A percentile compares a stretch with the other conserved stretches of the same genome.
Evolutionary conservation across 2,797 vertebrate species (phyloP).

Genomic region (Sciaenops ocellatus): DNA sequence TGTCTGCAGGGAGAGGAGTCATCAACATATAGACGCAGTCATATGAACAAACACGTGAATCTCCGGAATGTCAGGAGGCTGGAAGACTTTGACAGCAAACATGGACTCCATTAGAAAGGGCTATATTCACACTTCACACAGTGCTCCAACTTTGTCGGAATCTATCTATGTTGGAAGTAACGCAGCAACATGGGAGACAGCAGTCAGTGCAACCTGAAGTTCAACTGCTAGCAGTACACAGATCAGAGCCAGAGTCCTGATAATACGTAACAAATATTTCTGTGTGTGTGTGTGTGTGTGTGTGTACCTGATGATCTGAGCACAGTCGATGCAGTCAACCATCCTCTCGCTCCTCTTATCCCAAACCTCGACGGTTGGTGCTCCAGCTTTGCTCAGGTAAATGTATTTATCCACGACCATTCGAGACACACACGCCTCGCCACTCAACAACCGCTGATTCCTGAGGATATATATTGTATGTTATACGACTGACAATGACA

Average conservation of each 20-base stretch:
- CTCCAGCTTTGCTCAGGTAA: slow-evolving; percentile 92
- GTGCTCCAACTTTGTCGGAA: too few relatives aligned
- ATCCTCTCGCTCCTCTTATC: slow-evolving; percentile 93
- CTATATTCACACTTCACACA: background rate
- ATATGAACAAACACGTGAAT: background rate
- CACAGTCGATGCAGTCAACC: slow-evolving; percentile 91
- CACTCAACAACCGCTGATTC: slow-evolving; percentile 81
- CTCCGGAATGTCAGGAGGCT: background rate
- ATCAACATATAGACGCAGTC: background rate
- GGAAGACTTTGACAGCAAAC: background rate
- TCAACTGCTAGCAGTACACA: too few relatives aligned
- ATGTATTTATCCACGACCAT: slow-evolving; percentile 92
- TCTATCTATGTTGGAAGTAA: too few relatives aligned
- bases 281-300: background rate
- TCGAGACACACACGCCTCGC: slow-evolving; percentile 89
- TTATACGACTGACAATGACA: background rate
- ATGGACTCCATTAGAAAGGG: background rate
- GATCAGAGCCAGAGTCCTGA: too few relatives aligned
- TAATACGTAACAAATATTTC: background rate
- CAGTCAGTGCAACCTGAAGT: background rate
- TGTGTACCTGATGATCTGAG: slow-evolving; percentile 87
- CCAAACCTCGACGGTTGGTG: slow-evolving; percentile 93
- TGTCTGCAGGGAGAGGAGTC: slow-evolving; percentile 70
- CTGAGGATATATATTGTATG: slow-evolving; percentile 67
- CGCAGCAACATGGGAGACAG: background rate